Evolutionary conservation across 2,113 vertebrate genomes (phyloP), one percentile per base, ranked within the genome.

Genomic region (Cololabis saira): DNA sequence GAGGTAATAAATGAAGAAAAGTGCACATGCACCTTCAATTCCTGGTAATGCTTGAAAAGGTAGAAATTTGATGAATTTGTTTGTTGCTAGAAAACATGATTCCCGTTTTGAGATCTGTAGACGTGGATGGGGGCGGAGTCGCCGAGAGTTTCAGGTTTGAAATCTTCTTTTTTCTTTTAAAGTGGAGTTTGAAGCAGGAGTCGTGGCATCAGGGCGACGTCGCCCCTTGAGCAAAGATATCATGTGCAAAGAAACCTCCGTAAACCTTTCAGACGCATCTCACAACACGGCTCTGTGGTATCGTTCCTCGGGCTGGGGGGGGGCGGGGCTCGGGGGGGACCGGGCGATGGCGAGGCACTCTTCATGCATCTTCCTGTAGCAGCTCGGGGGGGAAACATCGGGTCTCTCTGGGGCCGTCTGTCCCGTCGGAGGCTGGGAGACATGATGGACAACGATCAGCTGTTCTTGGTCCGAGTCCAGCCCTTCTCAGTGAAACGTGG

Each of bases 291-390:
- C 41, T 9, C 33, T 37, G 24, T n/a, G 2, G 7, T 40, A 33
- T 61, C 18, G 11, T 10, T 40, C 59, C 55, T 71, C 54, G 11
- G 61, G 52, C 51, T 63, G 4, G 4, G 8, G 44, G 71, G 45
- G 14, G 42, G 53, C 24, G 22, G 17, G 61, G 52, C 72, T 16
- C 50, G 21, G 30, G 11, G 45, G 19, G 59, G 37, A 12, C 52
- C 50, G 66, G 74, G 47, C 1, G 18, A 69, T 71, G 62, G 54
- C 17, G 83, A 88, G 90, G 87, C 87, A 85, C 86, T 89, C 87
- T 74, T 90, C 90, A 88, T 89, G 85, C 88, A 84, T 81, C 80
- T 78, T 89, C 64, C 79, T 59, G 47, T 80, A 88, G 87, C 87
- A 89, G 83, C 84, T 84, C 71, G 17, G 66, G 58, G 58, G 62